Base-by-base conservation (phyloP, 1,140 invertebrate species). In the Lepidurus arcticus region DNA sequence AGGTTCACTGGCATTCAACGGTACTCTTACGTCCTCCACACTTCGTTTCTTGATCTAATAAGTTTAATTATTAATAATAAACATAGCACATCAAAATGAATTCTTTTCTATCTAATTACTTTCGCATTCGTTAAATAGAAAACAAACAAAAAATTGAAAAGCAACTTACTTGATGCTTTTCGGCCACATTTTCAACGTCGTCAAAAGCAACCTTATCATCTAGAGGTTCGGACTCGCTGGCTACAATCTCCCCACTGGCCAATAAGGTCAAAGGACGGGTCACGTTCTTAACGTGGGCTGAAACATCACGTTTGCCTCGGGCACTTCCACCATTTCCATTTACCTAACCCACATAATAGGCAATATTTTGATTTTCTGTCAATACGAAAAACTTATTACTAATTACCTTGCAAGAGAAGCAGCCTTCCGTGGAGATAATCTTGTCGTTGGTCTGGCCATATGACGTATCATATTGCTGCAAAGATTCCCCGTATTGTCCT, bases 391-490 rank as follows among this genome's bases (percentile, higher is more conserved):
- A 42, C 13, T 44, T 43, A 78, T 76, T 47, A 76, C 80, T 77
- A 42, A 78, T 43, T 80, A 94, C 91, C 87, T 94, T 93, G 88
- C 94, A 96, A 21, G 92, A 92, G 86, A 95, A 95, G 85, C 94
- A 95, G 6, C 93, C 94, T 86, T 96, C 94, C 0, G 92, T 94
- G 1, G 92, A 91, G 47, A 95, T 93, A 11, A 93, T 88, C 80
- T 92, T 92, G 78, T 91, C 89, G 53, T 90, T 86, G 4, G 86
- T 84, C 45, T 86, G 86, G 74, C 86, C 85, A 80, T 87, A 87
- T 5, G 85, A 84, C 80, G 53, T 65, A 89, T 86, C 16, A 84
- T 82, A 80, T 86, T 86, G 26, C 92, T 88, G 0, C 90, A 88
- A 84, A 43, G 6, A 73, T 21, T 77, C 47, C 11, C 73, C 79